Base-by-base conservation (phyloP, 2,797 vertebrate species). In the Pseudochirops corinnae region DNA sequence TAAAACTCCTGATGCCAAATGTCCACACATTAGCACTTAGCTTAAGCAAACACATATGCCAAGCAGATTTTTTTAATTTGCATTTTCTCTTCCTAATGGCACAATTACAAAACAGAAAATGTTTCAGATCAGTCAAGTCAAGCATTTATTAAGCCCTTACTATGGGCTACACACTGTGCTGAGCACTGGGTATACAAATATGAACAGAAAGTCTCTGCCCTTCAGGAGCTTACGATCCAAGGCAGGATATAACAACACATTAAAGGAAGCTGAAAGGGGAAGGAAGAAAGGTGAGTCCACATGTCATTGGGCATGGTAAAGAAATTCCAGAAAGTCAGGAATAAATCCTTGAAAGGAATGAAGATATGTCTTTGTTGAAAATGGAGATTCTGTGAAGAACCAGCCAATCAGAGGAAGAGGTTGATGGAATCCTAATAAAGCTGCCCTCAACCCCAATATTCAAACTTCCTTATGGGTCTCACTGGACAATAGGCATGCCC, bases 1-100 rank as follows among this genome's bases (percentile, higher is more conserved):
- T 97, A 91, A 62, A 94, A 87, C 93, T 95, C 91, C 96, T 96
- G 92, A 93, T 96, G 95, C 95, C 93, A 98, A 97, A 96, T 93
- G 55, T 92, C 95, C 55, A 57, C 97, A 94, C 97, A 98, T 95
- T 95, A 98, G 46, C 58, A 96, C 94, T 97, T 97, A 95, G 93
- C 97, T 97, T 96, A 96, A 98, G 98, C 95, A 97, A 96, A 97
- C 74, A 46, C 46, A 26, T 56, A 91, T 24, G 55, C 18, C 91
- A 95, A 55, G 58, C 92, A 0, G 56, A 58, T 91, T 82, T 94
- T 96, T 95, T 96, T 56, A 67, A 24, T n/a, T 87, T 82, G 82
- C 57, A 82, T 90, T 92, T 53, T 92, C 18, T n/a, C 94, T 96
- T 96, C 94, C 74, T 97, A 97, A 98, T 97, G 95, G 52, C 11